Conservation (phyloP, 2,113 vertebrate genomes). For the Neoarius graeffei region DNA sequence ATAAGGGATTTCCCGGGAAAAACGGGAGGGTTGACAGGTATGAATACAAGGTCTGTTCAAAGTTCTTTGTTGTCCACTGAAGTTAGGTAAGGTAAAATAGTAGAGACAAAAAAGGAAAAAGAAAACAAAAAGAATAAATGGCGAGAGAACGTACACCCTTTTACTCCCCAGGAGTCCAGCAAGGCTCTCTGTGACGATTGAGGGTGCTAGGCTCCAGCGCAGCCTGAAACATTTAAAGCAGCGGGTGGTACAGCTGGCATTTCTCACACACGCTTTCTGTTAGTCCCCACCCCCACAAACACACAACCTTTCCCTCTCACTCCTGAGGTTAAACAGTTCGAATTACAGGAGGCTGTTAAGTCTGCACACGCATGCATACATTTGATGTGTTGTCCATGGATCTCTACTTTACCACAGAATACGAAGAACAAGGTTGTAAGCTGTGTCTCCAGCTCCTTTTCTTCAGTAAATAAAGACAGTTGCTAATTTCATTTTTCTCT, state of each 20-base stretch:
- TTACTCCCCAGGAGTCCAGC: slow-evolving; percentile 25
- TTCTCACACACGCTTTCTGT: slow-evolving; percentile 40
- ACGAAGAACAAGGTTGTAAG: not conserved
- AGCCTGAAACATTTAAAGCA: slow-evolving; percentile 60
- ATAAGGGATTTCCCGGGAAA: too few relatives aligned
- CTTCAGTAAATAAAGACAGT: not conserved
- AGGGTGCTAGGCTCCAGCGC: slow-evolving; percentile 52
- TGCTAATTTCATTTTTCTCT: not conserved
- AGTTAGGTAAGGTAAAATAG: not conserved
- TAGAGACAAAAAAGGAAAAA: not conserved
- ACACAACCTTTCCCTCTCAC: slow-evolving; percentile 1
- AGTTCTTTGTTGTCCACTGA: not conserved
- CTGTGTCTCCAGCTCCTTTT: not conserved
- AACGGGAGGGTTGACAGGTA: too few relatives aligned
- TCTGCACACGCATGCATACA: slow-evolving; percentile 20
- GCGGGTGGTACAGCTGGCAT: slow-evolving; percentile 51
- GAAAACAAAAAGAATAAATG: not conserved
- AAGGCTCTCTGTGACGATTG: slow-evolving; percentile 26
- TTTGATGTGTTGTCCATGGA: slow-evolving; percentile 21
- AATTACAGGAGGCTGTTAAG: slow-evolving; percentile 43
- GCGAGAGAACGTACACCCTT: slow-evolving; percentile 1
- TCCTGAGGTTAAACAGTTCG: slow-evolving; percentile 29
- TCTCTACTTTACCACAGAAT: not conserved
- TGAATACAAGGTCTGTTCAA: not conserved
- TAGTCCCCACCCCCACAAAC: slow-evolving; percentile 27